Percentiles rank a stretch among this genome's conserved stretches.
Evolutionary conservation across 92 coral and sea anemone genomes (phyloP).

Genomic region (Micromussa lordhowensis): DNA sequence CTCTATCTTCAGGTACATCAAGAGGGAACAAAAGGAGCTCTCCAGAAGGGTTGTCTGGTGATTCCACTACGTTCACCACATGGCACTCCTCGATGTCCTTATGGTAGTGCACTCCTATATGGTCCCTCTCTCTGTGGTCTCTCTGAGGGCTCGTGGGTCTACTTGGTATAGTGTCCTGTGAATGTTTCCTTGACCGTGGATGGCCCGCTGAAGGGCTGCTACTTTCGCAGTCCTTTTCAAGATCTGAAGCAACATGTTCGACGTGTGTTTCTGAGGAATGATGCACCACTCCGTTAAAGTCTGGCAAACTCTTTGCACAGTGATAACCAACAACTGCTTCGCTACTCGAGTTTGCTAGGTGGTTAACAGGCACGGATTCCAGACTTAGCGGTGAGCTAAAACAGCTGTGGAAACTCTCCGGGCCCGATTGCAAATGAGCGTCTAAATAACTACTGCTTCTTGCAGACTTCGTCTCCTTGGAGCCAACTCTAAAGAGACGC

Average conservation of each 20-base stretch:
- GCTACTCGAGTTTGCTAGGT: not conserved
- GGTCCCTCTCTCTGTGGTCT: constrained; percentile 19
- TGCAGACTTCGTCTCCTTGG: constrained; percentile 17
- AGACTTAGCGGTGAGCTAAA: constrained; percentile 57
- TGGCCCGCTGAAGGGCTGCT: not conserved
- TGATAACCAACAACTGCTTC: constrained; percentile 1
- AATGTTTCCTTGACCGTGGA: constrained; percentile 25
- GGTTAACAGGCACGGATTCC: constrained; percentile 26
- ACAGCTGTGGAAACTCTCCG: constrained; percentile 81
- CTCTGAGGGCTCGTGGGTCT: constrained; percentile 19
- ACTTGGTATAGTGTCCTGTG: constrained; percentile 25
- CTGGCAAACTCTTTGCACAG: not conserved
- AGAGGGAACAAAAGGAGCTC: constrained; percentile 63
- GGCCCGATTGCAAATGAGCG: constrained; percentile 14
- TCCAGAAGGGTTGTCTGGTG: constrained; percentile 53
- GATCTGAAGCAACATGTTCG: not conserved
- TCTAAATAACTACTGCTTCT: constrained; percentile 6
- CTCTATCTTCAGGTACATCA: constrained; percentile 45
- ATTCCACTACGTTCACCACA: constrained; percentile 72
- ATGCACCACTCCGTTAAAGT: not conserved
- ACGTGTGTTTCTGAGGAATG: not conserved
- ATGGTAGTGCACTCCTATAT: constrained; percentile 66
- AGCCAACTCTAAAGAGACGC: constrained; percentile 48
- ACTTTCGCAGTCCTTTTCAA: constrained; percentile 23
- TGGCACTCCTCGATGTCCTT: constrained; percentile 59